Evolutionary conservation across 2,797 vertebrate species (phyloP).

Genomic region (Apogon talboti): DNA sequence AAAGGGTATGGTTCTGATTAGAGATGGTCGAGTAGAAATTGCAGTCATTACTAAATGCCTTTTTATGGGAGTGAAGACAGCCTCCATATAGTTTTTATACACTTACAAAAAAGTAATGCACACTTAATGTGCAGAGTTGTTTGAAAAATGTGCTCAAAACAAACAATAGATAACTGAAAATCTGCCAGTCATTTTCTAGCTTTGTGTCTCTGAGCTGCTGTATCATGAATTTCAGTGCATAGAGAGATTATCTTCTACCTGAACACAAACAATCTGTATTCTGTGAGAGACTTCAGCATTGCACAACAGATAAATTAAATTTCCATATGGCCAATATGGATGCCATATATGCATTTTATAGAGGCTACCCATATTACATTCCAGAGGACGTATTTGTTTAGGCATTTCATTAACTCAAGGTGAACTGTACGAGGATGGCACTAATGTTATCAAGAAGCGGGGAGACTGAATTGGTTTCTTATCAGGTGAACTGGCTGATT

Average conservation of each 20-base stretch:
- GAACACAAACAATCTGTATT: slow-evolving; percentile 58
- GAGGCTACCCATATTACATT: slow-evolving; percentile 45
- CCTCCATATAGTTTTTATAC: slow-evolving; percentile 1
- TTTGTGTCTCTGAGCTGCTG: slow-evolving; percentile 13
- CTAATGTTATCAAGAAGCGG: slow-evolving; percentile 53
- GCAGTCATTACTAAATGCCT: slow-evolving; percentile 14
- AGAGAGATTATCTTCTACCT: slow-evolving; percentile 49
- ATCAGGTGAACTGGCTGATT: slow-evolving; percentile 72
- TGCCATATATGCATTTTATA: too few relatives aligned
- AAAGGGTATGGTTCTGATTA: slow-evolving; percentile 25
- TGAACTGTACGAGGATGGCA: slow-evolving; percentile 59
- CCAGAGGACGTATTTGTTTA: slow-evolving; percentile 78
- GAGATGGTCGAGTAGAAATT: slow-evolving; percentile 20
- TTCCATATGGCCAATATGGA: slow-evolving; percentile 15
- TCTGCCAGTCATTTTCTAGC: slow-evolving; percentile 21
- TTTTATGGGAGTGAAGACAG: slow-evolving; percentile 9
- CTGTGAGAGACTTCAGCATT: slow-evolving; percentile 38
- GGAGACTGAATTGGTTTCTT: slow-evolving; percentile 75
- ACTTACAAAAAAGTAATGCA: slow-evolving; percentile 1
- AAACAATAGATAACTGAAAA: slow-evolving; percentile 12
- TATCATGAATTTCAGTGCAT: slow-evolving; percentile 43
- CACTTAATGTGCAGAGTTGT: slow-evolving; percentile 5
- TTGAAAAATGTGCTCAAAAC: slow-evolving; percentile 17
- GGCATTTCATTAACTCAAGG: slow-evolving; percentile 79
- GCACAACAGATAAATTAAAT: slow-evolving; percentile 42